Conservation (phyloP, 2,797 vertebrate genomes). For the Hypotaenidia philippensis region DNA sequence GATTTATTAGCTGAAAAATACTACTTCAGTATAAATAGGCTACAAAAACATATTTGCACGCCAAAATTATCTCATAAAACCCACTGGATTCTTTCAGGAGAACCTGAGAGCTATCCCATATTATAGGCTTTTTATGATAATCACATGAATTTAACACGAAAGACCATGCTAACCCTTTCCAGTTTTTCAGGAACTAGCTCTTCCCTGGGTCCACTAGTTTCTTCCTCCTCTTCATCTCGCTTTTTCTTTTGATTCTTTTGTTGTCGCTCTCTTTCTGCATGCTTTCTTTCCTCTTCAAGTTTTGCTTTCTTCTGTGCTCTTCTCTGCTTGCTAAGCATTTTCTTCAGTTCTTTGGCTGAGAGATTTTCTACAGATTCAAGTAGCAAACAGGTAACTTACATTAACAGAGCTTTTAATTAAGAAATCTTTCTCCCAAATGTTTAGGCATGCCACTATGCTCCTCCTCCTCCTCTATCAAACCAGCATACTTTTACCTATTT, state of each 20-base stretch:
- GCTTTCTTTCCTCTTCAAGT: slow-evolving; percentile 83
- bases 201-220: slow-evolving; percentile 80
- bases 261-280: slow-evolving; percentile 81
- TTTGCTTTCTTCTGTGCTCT: slow-evolving; percentile 86
- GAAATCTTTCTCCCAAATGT: neutral
- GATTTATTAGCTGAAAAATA: neutral
- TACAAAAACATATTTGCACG: neutral
- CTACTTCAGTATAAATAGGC: neutral
- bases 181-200: slow-evolving; percentile 84
- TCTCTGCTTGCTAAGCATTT: slow-evolving; percentile 85
- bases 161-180: slow-evolving; percentile 79
- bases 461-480: neutral
- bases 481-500: neutral
- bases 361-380: slow-evolving; percentile 78
- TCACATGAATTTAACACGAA: neutral
- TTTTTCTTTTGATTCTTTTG: slow-evolving; percentile 84
- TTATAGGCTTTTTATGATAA: neutral
- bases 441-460: neutral
- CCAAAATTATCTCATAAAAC: neutral
- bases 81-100: neutral
- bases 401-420: neutral
- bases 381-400: neutral
- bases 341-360: slow-evolving; percentile 85
- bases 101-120: rapidly evolving
- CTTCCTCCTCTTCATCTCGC: slow-evolving; percentile 83